phyloP scores from a whole-genome alignment of 2,888 invertebrate genomes.

The Pristionchus arcanus region DNA sequence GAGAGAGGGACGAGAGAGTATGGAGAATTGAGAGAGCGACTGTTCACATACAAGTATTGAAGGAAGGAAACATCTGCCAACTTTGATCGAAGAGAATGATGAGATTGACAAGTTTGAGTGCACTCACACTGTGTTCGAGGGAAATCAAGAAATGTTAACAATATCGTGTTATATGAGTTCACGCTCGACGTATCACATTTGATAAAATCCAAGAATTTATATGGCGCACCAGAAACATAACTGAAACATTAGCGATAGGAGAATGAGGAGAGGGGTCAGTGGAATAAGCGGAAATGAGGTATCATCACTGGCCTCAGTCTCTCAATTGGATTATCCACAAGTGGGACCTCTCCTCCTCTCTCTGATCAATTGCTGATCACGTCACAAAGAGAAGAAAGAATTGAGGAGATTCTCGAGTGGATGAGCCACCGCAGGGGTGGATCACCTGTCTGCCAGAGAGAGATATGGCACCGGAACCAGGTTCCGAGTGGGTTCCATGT shows the following conservation, averaged over 20 bases:
- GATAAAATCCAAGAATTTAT: too few relatives aligned
- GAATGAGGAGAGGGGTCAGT: neutral
- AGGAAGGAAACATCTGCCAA: constrained; percentile 40
- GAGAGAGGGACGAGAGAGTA: neutral
- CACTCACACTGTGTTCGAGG: neutral
- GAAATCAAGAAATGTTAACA: neutral
- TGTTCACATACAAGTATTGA: constrained; percentile 12
- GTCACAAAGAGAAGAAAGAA: neutral
- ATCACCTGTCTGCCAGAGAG: neutral
- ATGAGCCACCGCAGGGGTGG: constrained; percentile 48
- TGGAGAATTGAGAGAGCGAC: neutral
- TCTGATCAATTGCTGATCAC: constrained; percentile 37
- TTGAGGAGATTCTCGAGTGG: neutral
- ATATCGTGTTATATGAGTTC: too few relatives aligned
- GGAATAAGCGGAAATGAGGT: constrained; percentile 27
- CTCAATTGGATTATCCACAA: constrained; percentile 60
- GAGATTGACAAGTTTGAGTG: neutral
- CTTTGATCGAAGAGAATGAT: constrained; percentile 9
- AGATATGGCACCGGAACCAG: neutral
- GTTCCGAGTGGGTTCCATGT: neutral
- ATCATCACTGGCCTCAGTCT: constrained; percentile 57
- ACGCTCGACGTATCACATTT: neutral
- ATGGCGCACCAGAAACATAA: neutral
- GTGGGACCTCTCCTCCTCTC: constrained; percentile 53
- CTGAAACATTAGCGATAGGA: neutral